Percentiles rank a stretch among this genome's conserved stretches.
Evolutionary conservation across 30 jellyfish, hydroid and myxozoan species (phyloP).

Genomic region (Pseudorhiza aurosa): DNA sequence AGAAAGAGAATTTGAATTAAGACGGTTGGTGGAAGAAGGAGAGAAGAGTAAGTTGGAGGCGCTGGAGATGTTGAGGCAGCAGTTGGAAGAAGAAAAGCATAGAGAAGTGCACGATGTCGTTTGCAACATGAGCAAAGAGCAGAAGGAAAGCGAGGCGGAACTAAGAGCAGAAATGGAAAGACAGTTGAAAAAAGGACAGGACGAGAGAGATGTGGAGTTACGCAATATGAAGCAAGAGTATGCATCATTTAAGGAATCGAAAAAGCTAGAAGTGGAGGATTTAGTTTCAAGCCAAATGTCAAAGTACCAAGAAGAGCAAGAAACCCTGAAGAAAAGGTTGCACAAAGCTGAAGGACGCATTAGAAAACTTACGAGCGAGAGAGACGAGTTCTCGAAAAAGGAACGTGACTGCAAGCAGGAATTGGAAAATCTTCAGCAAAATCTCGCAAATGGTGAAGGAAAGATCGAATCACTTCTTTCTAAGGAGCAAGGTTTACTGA

Average conservation of each 20-base stretch:
- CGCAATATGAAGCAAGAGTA: conserved; percentile 53
- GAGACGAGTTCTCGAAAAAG: conserved; percentile 29
- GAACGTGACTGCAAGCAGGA: conserved; percentile 38
- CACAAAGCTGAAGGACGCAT: conserved; percentile 53
- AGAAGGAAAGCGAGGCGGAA: conserved; percentile 41
- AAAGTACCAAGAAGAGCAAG: conserved; percentile 60
- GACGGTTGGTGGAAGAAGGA: conserved; percentile 11
- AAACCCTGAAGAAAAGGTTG: conserved; percentile 47
- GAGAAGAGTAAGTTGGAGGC: conserved; percentile 51
- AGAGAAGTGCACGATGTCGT: conserved; percentile 63
- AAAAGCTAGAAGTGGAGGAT: conserved; percentile 56
- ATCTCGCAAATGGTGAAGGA: conserved; percentile 16
- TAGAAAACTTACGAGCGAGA: conserved; percentile 35
- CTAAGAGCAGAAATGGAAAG: conserved; percentile 41
- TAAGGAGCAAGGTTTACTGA: conserved; percentile 5
- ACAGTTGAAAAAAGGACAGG: conserved; percentile 55
- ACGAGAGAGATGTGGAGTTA: conserved; percentile 64
- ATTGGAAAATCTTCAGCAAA: conserved; percentile 4
- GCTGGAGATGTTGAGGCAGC: conserved; percentile 25
- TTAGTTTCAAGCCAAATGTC: conserved; percentile 52
- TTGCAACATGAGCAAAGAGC: conserved; percentile 63
- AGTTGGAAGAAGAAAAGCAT: conserved; percentile 67
- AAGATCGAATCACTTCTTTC: neutral
- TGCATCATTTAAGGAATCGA: conserved; percentile 10
- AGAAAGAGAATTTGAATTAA: conserved; percentile 52